Percentiles rank a stretch among this genome's conserved stretches.
Evolutionary conservation across 2,888 invertebrate species (phyloP).

Genomic region (Temnothorax unifasciatus): DNA sequence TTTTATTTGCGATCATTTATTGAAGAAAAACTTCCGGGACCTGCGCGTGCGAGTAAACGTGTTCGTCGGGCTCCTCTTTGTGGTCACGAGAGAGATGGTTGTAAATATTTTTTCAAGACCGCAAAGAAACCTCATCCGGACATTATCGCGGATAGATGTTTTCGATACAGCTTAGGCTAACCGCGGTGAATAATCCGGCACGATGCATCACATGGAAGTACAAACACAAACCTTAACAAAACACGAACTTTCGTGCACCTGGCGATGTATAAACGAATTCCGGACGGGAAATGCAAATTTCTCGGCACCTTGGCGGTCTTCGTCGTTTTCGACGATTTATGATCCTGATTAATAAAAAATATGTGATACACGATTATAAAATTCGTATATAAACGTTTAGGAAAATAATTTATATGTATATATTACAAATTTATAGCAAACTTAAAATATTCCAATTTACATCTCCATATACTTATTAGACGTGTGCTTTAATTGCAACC

Average conservation of each 20-base stretch:
- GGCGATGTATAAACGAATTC: conserved; percentile 67
- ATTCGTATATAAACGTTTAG: neutral
- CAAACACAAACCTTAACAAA: conserved; percentile 43
- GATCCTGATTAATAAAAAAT: conserved; percentile 4
- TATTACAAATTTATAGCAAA: neutral
- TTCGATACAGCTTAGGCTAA: conserved; percentile 56
- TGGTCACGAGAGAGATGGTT: neutral
- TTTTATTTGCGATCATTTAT: conserved; percentile 29
- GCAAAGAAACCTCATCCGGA: neutral
- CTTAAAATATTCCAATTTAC: neutral
- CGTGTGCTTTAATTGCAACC: neutral
- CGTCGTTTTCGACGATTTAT: neutral
- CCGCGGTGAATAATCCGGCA: conserved; percentile 45
- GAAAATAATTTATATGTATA: neutral
- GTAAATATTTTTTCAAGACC: conserved; percentile 57
- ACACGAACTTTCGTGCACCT: conserved; percentile 61
- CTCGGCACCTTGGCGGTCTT: neutral
- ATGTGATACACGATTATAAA: neutral
- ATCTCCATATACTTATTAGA: neutral
- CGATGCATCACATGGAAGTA: conserved; percentile 11
- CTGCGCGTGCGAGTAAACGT: conserved; percentile 6
- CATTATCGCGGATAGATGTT: conserved; percentile 39
- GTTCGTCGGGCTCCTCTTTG: neutral
- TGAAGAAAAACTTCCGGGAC: conserved; percentile 16
- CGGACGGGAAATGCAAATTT: conserved; percentile 66